A percentile compares a stretch with the other conserved stretches of the same genome.
These are phyloP conservation scores for Protosalanx chinensis DNA, from an alignment of 2,797 vertebrate genomes.

Conservation along the genomic window DNA sequence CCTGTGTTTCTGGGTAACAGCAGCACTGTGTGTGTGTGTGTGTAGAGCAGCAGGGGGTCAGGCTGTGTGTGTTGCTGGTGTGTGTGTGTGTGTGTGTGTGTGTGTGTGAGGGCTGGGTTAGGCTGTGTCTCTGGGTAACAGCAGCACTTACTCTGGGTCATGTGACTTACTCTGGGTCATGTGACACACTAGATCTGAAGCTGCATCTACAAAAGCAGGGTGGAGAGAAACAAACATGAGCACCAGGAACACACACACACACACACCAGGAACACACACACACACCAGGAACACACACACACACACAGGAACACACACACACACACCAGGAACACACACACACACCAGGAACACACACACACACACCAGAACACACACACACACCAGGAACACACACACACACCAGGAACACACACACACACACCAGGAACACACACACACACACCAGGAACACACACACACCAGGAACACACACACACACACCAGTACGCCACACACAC, in stretches of 20 bases:
- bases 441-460: slow-evolving; percentile 14
- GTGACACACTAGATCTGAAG: slow-evolving; percentile 88
- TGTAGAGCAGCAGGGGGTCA: too few relatives aligned
- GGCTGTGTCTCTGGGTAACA: slow-evolving; percentile 3
- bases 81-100: too few relatives aligned
- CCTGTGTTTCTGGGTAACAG: too few relatives aligned
- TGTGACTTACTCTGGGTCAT: slow-evolving; percentile 91
- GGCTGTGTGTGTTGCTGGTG: too few relatives aligned
- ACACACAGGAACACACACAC: neutral
- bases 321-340: slow-evolving; percentile 4
- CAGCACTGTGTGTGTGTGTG: too few relatives aligned
- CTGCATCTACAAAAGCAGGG: slow-evolving; percentile 87
- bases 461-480: slow-evolving; percentile 17
- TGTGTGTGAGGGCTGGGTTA: too few relatives aligned
- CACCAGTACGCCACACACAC: too few relatives aligned
- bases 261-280: slow-evolving; percentile 7
- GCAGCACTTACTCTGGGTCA: slow-evolving; percentile 90
- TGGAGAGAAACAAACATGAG: slow-evolving; percentile 39
- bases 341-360: neutral
- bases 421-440: neutral
- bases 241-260: slow-evolving; percentile 18
- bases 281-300: slow-evolving; percentile 9
- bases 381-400: neutral
- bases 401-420: slow-evolving; percentile 9
- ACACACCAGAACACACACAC: slow-evolving; percentile 8